Percentiles rank a stretch among this genome's conserved stretches.
Evolutionary conservation across 64 coral and sea anemone species (phyloP).

Genomic region (Dendrophyllia cribrosa): DNA sequence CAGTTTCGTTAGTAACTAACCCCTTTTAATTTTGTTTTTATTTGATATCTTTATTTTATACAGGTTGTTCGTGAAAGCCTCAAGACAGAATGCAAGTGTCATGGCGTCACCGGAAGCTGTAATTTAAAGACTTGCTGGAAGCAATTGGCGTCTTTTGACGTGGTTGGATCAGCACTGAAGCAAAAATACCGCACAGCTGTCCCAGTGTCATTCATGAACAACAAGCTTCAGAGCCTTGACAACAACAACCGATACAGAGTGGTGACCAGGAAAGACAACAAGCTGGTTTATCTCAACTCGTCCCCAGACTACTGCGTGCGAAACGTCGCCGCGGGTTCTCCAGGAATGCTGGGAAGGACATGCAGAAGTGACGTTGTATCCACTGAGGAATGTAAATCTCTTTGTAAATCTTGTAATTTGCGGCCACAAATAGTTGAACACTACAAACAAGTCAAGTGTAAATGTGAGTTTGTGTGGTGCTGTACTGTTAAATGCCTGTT

Average conservation of each 20-base stretch:
- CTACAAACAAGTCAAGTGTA: slow-evolving; percentile 9
- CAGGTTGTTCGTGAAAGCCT: neutral
- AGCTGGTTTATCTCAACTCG: slow-evolving; percentile 52
- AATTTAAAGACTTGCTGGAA: slow-evolving; percentile 69
- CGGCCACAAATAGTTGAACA: neutral
- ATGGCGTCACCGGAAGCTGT: slow-evolving; percentile 66
- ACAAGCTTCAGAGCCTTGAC: slow-evolving; percentile 34
- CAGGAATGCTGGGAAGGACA: slow-evolving; percentile 47
- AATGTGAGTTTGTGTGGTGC: slow-evolving; percentile 66
- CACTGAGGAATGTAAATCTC: neutral
- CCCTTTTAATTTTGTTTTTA: neutral
- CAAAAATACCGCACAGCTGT: neutral
- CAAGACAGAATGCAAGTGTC: slow-evolving; percentile 67
- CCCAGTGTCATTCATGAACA: slow-evolving; percentile 37
- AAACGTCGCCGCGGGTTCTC: no score
- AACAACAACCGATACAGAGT: neutral
- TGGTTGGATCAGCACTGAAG: slow-evolving; percentile 67
- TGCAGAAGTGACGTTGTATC: slow-evolving; percentile 41
- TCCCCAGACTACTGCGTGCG: slow-evolving; percentile 55
- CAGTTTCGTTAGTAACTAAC: neutral
- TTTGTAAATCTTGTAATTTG: slow-evolving; percentile 31
- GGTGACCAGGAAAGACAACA: neutral
- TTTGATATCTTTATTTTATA: neutral
- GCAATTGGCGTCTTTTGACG: slow-evolving; percentile 42
- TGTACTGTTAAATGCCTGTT: slow-evolving; percentile 52